A percentile compares a stretch with the other conserved stretches of the same genome.
phyloP scores from a whole-genome alignment of 2,113 vertebrate species.

The Henicopernis longicauda region DNA sequence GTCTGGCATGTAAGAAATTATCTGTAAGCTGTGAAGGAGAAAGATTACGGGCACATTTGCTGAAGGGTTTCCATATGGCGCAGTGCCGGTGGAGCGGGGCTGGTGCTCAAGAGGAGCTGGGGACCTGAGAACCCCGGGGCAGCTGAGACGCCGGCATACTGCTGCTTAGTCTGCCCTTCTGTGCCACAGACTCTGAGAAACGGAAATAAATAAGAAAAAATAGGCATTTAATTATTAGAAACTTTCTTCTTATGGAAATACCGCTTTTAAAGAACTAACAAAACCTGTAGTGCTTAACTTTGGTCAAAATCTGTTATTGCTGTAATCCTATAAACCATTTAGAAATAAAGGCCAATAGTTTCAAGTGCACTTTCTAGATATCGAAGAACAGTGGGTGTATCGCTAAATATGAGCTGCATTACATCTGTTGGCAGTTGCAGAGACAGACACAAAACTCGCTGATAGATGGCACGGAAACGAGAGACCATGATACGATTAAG shows the following conservation, averaged over 20 bases:
- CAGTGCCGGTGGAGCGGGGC: not conserved
- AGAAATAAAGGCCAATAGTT: not conserved
- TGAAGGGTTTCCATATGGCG: not conserved
- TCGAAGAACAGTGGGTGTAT: not conserved
- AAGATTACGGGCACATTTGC: fast-evolving
- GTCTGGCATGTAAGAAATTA: not conserved
- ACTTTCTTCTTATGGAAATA: not conserved
- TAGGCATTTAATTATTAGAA: fast-evolving
- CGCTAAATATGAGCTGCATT: not conserved
- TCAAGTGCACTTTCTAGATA: not conserved
- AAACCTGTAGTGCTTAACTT: not conserved
- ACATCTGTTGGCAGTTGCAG: not conserved
- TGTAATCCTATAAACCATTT: not conserved
- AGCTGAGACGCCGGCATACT: not conserved
- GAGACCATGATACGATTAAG: not conserved
- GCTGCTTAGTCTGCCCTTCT: not conserved
- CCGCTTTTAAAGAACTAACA: fast-evolving
- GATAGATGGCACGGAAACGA: not conserved
- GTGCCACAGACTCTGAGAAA: not conserved
- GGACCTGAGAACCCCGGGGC: not conserved
- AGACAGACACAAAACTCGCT: not conserved
- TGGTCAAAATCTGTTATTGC: not conserved
- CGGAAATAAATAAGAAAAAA: not conserved
- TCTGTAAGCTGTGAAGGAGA: not conserved
- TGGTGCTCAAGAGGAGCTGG: not conserved